These are phyloP conservation scores for Canis aureus DNA, from an alignment of 2,113 vertebrate genomes.

Conservation along the genomic window DNA sequence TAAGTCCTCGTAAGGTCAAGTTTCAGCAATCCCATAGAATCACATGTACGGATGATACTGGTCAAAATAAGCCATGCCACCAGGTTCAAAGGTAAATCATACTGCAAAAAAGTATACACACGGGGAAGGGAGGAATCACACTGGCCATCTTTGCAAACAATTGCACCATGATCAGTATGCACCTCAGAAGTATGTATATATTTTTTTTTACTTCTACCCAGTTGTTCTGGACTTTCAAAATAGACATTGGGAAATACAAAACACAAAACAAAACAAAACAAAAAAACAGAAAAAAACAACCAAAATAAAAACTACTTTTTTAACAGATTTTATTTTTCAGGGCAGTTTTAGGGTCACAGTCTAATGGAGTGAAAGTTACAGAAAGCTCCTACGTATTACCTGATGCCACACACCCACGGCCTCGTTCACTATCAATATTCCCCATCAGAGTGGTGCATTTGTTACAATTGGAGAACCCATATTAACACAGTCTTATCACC, in stretches of 20 bases:
- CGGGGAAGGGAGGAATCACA: not conserved
- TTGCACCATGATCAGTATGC: not conserved
- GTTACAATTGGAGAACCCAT: not conserved
- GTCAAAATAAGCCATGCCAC: not conserved
- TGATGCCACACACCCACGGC: not conserved
- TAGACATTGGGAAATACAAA: not conserved
- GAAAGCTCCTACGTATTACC: not conserved
- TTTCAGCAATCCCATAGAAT: too few relatives aligned
- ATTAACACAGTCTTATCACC: not conserved
- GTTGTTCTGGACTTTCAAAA: not conserved
- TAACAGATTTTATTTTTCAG: not conserved
- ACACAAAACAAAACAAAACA: too few relatives aligned
- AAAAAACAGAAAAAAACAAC: too few relatives aligned
- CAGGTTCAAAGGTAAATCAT: not conserved
- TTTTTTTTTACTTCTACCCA: not conserved
- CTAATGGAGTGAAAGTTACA: not conserved
- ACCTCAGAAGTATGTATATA: not conserved
- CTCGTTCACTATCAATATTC: too few relatives aligned
- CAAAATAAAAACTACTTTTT: not conserved
- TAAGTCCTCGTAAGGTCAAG: not conserved
- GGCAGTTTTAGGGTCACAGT: not conserved
- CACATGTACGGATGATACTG: too few relatives aligned
- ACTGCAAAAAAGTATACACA: fast-evolving
- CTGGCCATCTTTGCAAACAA: not conserved
- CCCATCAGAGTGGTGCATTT: not conserved